These are phyloP conservation scores for Drosophila anomelani DNA, from an alignment of 2,888 invertebrate genomes.

Conservation along the genomic window DNA sequence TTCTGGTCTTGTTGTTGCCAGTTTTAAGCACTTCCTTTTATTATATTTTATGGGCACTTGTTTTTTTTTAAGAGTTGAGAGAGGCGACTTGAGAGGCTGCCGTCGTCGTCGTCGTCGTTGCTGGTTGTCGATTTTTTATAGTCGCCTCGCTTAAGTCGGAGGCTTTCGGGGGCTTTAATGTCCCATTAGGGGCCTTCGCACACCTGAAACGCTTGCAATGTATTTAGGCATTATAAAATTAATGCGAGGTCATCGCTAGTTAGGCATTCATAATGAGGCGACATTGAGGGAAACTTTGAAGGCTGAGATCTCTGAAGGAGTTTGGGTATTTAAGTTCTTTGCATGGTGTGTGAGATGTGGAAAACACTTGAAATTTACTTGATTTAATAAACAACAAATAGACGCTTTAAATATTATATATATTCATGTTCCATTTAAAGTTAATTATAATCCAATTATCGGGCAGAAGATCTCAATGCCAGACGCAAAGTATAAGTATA, in stretches of 20 bases:
- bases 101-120: conserved; percentile 38
- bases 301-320: neutral
- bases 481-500: neutral
- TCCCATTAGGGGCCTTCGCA: conserved; percentile 49
- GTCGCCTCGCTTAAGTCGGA: conserved; percentile 50
- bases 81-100: conserved; percentile 42
- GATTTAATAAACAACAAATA: too few relatives aligned
- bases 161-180: conserved; percentile 52
- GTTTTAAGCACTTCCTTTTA: conserved; percentile 79
- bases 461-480: neutral
- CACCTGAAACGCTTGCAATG: conserved; percentile 39
- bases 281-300: neutral
- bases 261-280: conserved; percentile 19
- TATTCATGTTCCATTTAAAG: neutral
- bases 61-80: conserved; percentile 51
- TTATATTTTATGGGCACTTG: conserved; percentile 80
- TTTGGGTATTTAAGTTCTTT: conserved; percentile 5
- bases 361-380: neutral
- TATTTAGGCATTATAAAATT: conserved; percentile 47
- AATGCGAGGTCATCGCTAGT: conserved; percentile 36
- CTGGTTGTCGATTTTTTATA: conserved; percentile 60
- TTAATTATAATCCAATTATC: conserved; percentile 11
- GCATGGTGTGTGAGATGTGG: neutral
- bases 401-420: neutral
- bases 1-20: conserved; percentile 52